These are phyloP conservation scores for Sebastiscus albofasciatus DNA, from an alignment of 2,797 vertebrate species.

Conservation along the genomic window DNA sequence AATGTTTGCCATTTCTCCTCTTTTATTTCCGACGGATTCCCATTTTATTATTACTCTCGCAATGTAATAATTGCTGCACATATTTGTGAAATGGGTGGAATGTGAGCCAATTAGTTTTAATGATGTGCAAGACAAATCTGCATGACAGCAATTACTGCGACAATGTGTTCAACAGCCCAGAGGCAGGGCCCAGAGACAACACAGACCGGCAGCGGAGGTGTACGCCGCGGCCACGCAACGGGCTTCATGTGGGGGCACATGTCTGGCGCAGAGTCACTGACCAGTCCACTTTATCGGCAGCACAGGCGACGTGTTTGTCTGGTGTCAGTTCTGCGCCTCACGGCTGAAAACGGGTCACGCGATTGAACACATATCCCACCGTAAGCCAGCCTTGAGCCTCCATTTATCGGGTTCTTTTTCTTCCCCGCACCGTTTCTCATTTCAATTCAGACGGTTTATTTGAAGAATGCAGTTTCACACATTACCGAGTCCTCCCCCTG, in stretches of 20 bases:
- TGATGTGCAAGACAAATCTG: slow-evolving; percentile 85
- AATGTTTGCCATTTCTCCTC: slow-evolving; percentile 80
- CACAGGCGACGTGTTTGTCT: slow-evolving; percentile 52
- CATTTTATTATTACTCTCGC: slow-evolving; percentile 78
- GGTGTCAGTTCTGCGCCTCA: slow-evolving; percentile 27
- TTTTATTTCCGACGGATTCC: slow-evolving; percentile 78
- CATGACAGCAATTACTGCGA: slow-evolving; percentile 85
- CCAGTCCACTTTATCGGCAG: slow-evolving; percentile 50
- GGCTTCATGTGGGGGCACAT: slow-evolving; percentile 55
- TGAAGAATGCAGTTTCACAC: slow-evolving; percentile 54
- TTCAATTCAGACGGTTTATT: slow-evolving; percentile 47
- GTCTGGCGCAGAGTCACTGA: slow-evolving; percentile 62
- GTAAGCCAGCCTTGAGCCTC: background rate
- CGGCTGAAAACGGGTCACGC: slow-evolving; percentile 31
- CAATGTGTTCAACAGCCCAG: slow-evolving; percentile 77
- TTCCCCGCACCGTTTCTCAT: slow-evolving; percentile 25
- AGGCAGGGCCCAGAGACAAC: slow-evolving; percentile 70
- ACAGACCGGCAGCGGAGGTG: slow-evolving; percentile 62
- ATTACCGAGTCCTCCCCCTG: slow-evolving; percentile 25
- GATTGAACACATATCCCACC: slow-evolving; percentile 17
- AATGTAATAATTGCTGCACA: slow-evolving; percentile 81
- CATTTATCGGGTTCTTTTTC: slow-evolving; percentile 41
- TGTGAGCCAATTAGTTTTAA: slow-evolving; percentile 88
- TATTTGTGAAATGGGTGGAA: slow-evolving; percentile 84
- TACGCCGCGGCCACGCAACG: slow-evolving; percentile 17